Base-by-base conservation (phyloP, 1,140 invertebrate species). In the Lepeophtheirus salmonis region DNA sequence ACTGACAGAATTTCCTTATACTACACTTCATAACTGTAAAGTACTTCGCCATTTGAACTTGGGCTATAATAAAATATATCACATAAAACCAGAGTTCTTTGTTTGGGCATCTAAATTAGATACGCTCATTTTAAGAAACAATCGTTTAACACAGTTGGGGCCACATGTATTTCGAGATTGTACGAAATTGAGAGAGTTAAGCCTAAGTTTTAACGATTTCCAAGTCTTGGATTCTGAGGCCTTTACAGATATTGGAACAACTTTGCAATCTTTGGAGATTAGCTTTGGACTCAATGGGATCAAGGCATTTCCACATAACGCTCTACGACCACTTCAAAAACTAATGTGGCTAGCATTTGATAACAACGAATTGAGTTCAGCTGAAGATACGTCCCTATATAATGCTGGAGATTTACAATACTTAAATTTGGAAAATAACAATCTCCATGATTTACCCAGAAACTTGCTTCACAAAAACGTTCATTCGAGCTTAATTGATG, bases 151-250 rank as follows among this genome's bases (percentile, higher is more conserved):
- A 2, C 78, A 79, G 67, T 73, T 92, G 48, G 79, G 79, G 66
- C 73, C 78, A 49, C 77, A 81, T 55, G 78, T 83, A 57, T 90
- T 90, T 70, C 75, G 76, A 50, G 76, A 78, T 0, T 71, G 81
- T 41, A 63, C 65, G 1, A 62, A 64, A 50, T 73, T 91, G 55
- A 80, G 82, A 67, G 87, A 91, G 70, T 78, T 92, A 23, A 87
- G 84, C 70, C 72, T 92, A 48, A 88, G 84, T 62, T 91, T 89
- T 70, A 91, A 91, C 70, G 82, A 84, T 65, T 74, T 92, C 26
- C 78, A 78, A 60, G 80, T 84, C 61, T 74, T 87, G 24, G 81
- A 86, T 67, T 76, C 80, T 10, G 75, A 83, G 60, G 80, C 84
- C 4, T 88, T 90, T 66, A 66, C 76, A 17, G 83, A 83, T 62